phyloP scores from a whole-genome alignment of 2,797 vertebrate genomes.

The Coranthus polyacanthus region DNA sequence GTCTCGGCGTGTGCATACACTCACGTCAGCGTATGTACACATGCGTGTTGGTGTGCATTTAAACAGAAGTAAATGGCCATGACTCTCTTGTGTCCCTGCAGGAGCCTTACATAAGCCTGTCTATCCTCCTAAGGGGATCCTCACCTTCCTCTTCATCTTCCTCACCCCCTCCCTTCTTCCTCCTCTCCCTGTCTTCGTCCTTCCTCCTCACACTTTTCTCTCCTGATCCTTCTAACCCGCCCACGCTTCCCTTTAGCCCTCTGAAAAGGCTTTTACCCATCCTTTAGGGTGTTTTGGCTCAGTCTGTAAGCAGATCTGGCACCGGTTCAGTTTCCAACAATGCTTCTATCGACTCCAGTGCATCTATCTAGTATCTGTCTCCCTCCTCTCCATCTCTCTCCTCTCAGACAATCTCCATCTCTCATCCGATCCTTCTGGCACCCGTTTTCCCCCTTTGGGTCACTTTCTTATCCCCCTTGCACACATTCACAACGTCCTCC shows the following conservation, averaged over 20 bases:
- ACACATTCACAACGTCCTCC: conserved; percentile 57
- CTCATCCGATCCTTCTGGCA: conserved; percentile 68
- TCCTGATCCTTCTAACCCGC: conserved; percentile 64
- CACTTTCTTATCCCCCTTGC: conserved; percentile 71
- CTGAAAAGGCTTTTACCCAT: conserved; percentile 59
- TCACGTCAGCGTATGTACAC: conserved; percentile 24
- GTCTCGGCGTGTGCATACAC: conserved; percentile 39
- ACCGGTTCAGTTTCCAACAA: conserved; percentile 64
- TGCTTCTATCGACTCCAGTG: conserved; percentile 42
- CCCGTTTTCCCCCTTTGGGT: conserved; percentile 59
- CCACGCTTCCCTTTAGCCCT: conserved; percentile 68
- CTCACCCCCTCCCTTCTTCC: conserved; percentile 23
- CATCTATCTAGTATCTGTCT: conserved; percentile 41
- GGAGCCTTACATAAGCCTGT: conserved; percentile 71
- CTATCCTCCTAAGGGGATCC: conserved; percentile 63
- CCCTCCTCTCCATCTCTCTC: conserved; percentile 18
- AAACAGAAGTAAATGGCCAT: conserved; percentile 59
- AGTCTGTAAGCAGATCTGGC: conserved; percentile 73
- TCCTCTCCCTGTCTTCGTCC: background rate
- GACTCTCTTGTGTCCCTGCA: conserved; percentile 56
- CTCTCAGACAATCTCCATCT: conserved; percentile 36
- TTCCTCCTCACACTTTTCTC: conserved; percentile 33
- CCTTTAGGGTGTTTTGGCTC: conserved; percentile 67
- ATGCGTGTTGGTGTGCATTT: conserved; percentile 34
- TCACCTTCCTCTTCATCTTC: conserved; percentile 60